These are phyloP conservation scores for Pungitius pungitius DNA, from an alignment of 2,113 vertebrate species.

Conservation along the genomic window DNA sequence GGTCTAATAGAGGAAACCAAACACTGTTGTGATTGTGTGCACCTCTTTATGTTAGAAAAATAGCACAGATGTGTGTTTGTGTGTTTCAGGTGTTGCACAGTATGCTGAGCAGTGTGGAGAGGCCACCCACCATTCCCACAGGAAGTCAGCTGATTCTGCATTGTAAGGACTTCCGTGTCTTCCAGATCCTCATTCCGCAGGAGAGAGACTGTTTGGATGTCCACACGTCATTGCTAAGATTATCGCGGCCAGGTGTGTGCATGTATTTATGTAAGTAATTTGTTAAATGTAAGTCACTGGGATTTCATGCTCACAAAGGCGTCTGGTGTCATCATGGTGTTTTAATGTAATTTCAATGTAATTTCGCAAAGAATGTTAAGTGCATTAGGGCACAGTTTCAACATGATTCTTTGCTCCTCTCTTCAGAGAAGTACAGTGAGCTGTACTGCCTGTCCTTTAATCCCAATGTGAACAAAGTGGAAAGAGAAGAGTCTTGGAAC, in stretches of 20 bases:
- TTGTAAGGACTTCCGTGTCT: slow-evolving; percentile 93
- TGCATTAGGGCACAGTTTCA: neutral
- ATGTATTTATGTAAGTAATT: slow-evolving; percentile 33
- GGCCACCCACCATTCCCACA: slow-evolving; percentile 84
- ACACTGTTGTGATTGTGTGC: neutral
- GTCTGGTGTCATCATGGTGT: neutral
- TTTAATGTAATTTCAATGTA: too few relatives aligned
- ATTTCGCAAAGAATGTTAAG: neutral
- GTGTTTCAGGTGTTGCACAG: slow-evolving; percentile 90
- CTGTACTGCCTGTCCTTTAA: slow-evolving; percentile 96
- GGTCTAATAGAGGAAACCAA: neutral
- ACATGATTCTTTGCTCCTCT: neutral
- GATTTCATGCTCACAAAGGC: neutral
- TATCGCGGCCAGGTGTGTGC: slow-evolving; percentile 89
- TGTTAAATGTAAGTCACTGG: neutral
- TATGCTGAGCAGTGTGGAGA: slow-evolving; percentile 89
- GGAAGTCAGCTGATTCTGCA: slow-evolving; percentile 90
- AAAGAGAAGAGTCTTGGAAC: slow-evolving; percentile 90
- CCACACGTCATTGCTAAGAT: slow-evolving; percentile 87
- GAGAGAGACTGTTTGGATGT: slow-evolving; percentile 92
- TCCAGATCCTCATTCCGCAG: slow-evolving; percentile 89
- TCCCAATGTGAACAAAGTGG: slow-evolving; percentile 90
- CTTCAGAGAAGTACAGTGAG: slow-evolving; percentile 91
- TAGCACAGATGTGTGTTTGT: neutral
- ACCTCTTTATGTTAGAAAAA: neutral